Conservation (phyloP, 2,797 vertebrate species). For the Esox lucius region DNA sequence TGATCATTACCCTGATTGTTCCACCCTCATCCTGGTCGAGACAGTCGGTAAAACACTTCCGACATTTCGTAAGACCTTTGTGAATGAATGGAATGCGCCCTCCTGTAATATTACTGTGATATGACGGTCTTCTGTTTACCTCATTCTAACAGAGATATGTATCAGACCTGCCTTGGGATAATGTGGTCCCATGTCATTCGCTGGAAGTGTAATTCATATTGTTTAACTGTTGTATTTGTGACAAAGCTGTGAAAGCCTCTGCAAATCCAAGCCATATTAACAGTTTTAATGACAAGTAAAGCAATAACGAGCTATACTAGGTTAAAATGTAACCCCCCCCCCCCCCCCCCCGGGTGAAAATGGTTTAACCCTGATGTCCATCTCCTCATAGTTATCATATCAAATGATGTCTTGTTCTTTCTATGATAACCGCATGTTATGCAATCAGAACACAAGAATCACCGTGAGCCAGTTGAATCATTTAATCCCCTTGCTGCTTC, state of each 20-base stretch:
- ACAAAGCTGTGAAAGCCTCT: slow-evolving; percentile 56
- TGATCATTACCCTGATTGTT: not conserved
- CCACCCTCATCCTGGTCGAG: not conserved
- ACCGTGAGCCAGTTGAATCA: slow-evolving; percentile 6
- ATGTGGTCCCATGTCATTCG: slow-evolving; percentile 43
- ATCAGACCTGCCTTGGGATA: slow-evolving; percentile 23
- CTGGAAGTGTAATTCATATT: slow-evolving; percentile 42
- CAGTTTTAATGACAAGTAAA: not conserved
- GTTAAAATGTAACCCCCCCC: not conserved
- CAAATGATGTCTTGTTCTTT: not conserved
- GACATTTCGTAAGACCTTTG: slow-evolving; percentile 37
- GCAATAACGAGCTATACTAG: not conserved
- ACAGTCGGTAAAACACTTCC: slow-evolving; percentile 4
- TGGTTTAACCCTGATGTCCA: not conserved
- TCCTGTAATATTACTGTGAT: slow-evolving; percentile 45
- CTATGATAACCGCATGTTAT: not conserved
- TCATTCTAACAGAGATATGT: slow-evolving; percentile 29
- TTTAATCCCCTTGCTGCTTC: slow-evolving; percentile 26
- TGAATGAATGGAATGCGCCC: not conserved
- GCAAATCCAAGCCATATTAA: slow-evolving; percentile 58
- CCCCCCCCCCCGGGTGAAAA: not conserved
- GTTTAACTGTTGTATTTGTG: slow-evolving; percentile 26
- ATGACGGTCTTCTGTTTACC: slow-evolving; percentile 22
- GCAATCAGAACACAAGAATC: not conserved
- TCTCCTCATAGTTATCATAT: not conserved